Conservation (phyloP, 2,888 invertebrate species). For the Gerris lacustris region DNA sequence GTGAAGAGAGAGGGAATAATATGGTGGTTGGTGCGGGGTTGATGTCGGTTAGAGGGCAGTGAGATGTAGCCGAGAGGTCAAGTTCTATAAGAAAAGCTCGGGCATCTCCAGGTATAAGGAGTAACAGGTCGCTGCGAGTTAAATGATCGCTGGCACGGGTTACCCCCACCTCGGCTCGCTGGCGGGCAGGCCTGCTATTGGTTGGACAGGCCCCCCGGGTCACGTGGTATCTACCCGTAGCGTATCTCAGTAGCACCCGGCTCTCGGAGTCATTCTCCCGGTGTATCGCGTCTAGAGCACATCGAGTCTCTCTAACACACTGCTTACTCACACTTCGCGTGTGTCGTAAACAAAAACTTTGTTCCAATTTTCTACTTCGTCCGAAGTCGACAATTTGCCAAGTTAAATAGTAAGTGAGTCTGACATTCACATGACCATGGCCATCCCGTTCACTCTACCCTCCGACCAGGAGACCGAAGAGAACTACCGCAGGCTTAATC, state of each 20-base stretch:
- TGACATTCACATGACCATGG: slow-evolving; percentile 36
- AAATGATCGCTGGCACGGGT: slow-evolving; percentile 5
- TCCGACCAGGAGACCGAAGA: slow-evolving; percentile 46
- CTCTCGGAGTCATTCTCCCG: background rate
- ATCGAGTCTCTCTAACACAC: background rate
- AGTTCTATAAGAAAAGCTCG: background rate
- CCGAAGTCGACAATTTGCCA: background rate
- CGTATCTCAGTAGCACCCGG: background rate
- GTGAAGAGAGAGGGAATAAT: background rate
- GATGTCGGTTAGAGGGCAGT: background rate
- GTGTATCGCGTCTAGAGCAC: background rate
- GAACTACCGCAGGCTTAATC: slow-evolving; percentile 46
- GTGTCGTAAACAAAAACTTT: background rate
- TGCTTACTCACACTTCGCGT: background rate
- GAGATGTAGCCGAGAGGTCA: background rate
- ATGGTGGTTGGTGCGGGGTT: background rate
- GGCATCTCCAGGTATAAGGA: background rate
- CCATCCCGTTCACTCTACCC: slow-evolving; percentile 47
- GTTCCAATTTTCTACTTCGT: background rate
- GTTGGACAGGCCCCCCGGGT: background rate
- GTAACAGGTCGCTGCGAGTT: slow-evolving; percentile 3
- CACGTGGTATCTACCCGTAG: background rate
- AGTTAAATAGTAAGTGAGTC: background rate
- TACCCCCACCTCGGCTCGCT: background rate
- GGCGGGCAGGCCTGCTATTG: background rate